Base-by-base conservation (phyloP, 2,888 invertebrate genomes). In the Callyntrura sp. region DNA sequence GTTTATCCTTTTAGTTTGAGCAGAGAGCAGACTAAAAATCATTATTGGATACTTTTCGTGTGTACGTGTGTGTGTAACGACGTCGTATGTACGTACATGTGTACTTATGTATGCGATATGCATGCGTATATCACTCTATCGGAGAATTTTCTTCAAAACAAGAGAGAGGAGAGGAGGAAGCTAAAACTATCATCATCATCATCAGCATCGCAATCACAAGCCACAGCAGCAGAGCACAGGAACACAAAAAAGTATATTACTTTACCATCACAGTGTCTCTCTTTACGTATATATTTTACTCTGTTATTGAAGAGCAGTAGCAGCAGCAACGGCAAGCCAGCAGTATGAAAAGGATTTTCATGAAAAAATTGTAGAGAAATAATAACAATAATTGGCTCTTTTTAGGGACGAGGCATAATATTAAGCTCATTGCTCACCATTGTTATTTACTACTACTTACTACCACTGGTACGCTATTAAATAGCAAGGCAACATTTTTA, bases 291-390 rank as follows among this genome's bases (percentile, higher is more conserved):
- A 8, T 17, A 55, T 9, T 5, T n/a, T 17, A 55, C 14, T n/a
- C n/a, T n/a, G n/a, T n/a, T n/a, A 55, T 55, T 55, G n/a, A 55
- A 55, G 55, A n/a, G 35, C 55, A n/a, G n/a, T 8, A 55, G 14
- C 55, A n/a, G n/a, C 17, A 55, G 14, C 55, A 14, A 55, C 55
- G 8, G 2, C 35, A 35, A 35, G 35, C 35, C 62, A 62, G 23
- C 17, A 17, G 17, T 65, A 25, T 65, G 25, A 65, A 35, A 68
- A 68, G 43, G 70, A 70, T 78, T 78, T 78, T 78, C 78, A 78
- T 78, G 78, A 78, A 78, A n/a, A 78, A 78, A 62, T 23, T 51
- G 51, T 51, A 78, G 78, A 78, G 78, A 78, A 78, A 78, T 78
- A 78, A 78, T 78, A 78, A 78, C 51, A 48, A 78, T 78, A 78